A percentile compares a stretch with the other conserved stretches of the same genome.
Evolutionary conservation across 2,113 vertebrate genomes (phyloP).

Genomic region (Oceanites oceanicus): DNA sequence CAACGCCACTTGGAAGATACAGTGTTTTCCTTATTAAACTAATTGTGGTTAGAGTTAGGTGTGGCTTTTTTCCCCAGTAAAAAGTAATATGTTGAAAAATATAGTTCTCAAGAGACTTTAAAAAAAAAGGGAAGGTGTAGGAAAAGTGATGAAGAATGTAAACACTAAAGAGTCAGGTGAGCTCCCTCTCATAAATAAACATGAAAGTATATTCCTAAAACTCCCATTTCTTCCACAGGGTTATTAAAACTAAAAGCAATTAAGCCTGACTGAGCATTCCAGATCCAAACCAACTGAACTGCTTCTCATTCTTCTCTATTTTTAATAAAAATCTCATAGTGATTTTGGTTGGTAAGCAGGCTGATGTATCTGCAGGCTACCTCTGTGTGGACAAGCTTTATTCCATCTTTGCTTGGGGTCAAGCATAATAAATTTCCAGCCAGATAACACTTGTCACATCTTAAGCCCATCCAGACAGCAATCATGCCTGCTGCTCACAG

Average conservation of each 20-base stretch:
- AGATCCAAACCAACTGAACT: neutral
- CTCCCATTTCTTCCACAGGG: neutral
- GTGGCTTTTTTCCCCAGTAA: neutral
- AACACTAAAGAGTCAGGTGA: neutral
- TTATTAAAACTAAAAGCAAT: neutral
- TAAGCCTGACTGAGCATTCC: neutral
- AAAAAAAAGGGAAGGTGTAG: neutral
- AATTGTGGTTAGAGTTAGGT: neutral
- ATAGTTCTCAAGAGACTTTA: neutral
- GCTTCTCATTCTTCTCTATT: neutral
- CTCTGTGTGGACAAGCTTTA: slow-evolving; percentile 5
- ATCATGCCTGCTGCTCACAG: neutral
- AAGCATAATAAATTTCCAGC: slow-evolving; percentile 43
- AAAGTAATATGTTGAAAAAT: neutral
- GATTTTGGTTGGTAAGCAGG: neutral
- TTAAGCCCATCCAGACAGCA: slow-evolving; percentile 15
- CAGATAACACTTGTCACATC: slow-evolving; percentile 51
- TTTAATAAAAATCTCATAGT: neutral
- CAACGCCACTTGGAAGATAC: neutral
- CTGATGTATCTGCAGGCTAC: neutral
- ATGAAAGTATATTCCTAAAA: neutral
- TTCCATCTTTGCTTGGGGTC: slow-evolving; percentile 38
- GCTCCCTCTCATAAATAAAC: neutral
- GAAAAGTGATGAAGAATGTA: neutral
- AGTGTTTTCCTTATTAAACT: neutral